Base-by-base conservation (phyloP, 2,113 vertebrate genomes). In the Lanius collurio region DNA sequence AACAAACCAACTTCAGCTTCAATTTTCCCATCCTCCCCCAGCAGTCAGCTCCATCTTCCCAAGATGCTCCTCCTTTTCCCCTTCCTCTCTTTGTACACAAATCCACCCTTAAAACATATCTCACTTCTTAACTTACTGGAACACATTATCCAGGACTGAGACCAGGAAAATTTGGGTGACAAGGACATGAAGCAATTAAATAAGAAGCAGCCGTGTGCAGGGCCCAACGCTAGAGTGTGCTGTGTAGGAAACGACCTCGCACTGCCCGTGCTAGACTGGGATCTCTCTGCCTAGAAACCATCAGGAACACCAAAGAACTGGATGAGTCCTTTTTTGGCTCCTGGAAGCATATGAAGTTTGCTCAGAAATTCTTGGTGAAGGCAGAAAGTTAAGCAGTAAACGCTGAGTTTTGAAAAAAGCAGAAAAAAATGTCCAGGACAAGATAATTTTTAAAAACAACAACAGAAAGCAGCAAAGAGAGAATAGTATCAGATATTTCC, bases 141-240 rank as follows among this genome's bases (percentile, higher is more conserved):
- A 39, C 3, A 22, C 8, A 2, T 44, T 7, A 44, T 5, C 22
- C 57, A n/a, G 46, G 44, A n/a, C 13, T 49, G 62, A 76, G 23
- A 31, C 5, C 27, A 31, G 57, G 35, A 73, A n/a, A 71, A 44
- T 14, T 5, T 1, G 39, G 31, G 19, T 4, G 55, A 19, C 4
- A 3, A 30, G 0, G 1, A 35, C 8, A 18, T 0, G 28, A 39
- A 89, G 41, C 19, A 42, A 62, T 30, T 7, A 22, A 41, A 33
- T 10, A 14, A 1, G 11, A 1, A 50, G 71, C 1, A 53, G 75
- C 33, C 13, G 8, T 6, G 44, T 0, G 12, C 0, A 4, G 68
- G 47, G 63, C 39, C 37, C 64, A 64, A 81, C 44, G 3, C 95
- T 87, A 79, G 77, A 93, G 94, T 21, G 87, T 82, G 94, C 89